phyloP scores from a whole-genome alignment of 1,140 invertebrate genomes.

The Sminthurides bifidus region DNA sequence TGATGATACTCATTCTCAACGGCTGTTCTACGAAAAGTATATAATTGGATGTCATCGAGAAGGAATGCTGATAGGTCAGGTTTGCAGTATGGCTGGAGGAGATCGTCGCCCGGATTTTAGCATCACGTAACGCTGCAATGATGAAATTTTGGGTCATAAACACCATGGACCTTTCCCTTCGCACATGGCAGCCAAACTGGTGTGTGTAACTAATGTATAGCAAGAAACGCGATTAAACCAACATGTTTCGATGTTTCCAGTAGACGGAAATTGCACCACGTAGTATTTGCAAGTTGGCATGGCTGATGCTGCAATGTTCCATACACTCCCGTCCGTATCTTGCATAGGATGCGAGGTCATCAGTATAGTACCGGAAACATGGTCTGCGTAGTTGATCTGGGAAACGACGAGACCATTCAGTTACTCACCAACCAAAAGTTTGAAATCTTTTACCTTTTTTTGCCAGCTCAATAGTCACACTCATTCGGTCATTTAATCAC shows the following conservation, averaged over 20 bases:
- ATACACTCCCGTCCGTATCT: constrained; percentile 16
- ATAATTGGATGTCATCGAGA: constrained; percentile 44
- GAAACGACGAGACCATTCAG: no score
- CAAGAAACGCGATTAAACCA: no score
- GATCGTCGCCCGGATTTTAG: constrained; percentile 34
- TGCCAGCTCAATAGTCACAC: no score
- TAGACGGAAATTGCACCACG: constrained; percentile 32
- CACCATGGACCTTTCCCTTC: no score
- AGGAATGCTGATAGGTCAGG: constrained; percentile 44
- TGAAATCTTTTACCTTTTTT: no score
- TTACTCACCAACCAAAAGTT: no score
- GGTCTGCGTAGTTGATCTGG: not conserved
- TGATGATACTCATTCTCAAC: constrained; percentile 37
- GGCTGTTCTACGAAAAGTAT: constrained; percentile 42
- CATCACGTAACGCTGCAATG: constrained; percentile 31
- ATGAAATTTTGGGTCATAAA: not conserved
- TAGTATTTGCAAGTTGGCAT: constrained; percentile 31
- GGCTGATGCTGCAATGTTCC: constrained; percentile 29
- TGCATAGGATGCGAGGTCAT: constrained; percentile 20
- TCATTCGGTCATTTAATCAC: constrained; percentile 4
- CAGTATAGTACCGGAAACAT: not conserved
- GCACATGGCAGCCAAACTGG: not conserved
- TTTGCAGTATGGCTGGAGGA: constrained; percentile 36
- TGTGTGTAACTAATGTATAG: no score
- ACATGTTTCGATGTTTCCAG: constrained; percentile 14